Percentiles rank a stretch among this genome's conserved stretches.
phyloP scores from a whole-genome alignment of 2,113 vertebrate species.

The Mustelus asterias region DNA sequence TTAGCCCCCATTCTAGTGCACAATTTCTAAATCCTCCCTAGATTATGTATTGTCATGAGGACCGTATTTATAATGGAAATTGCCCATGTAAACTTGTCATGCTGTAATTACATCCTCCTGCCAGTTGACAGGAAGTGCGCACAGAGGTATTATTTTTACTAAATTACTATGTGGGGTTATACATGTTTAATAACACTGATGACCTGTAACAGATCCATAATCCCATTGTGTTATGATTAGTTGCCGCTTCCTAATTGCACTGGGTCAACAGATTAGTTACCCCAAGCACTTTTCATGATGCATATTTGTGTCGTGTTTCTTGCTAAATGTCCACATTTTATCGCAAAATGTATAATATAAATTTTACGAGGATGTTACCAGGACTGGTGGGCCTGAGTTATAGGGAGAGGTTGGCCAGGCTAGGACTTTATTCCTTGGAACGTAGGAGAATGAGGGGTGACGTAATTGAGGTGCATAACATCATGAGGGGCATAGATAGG shows the following conservation, averaged over 20 bases:
- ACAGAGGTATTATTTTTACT: neutral
- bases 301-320: neutral
- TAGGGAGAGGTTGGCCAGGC: too few species aligned
- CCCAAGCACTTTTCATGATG: neutral
- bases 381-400: too few species aligned
- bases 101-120: neutral
- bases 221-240: neutral
- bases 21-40: neutral
- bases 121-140: neutral
- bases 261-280: neutral
- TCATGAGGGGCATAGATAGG: too few species aligned
- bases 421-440: too few species aligned
- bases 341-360: neutral
- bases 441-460: too few species aligned
- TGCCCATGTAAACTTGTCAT: neutral
- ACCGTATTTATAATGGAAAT: neutral
- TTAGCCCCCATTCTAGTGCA: neutral
- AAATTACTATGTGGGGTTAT: neutral
- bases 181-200: neutral
- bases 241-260: neutral
- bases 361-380: too few species aligned
- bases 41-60: neutral
- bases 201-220: neutral
- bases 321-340: neutral
- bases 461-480: too few species aligned